These are phyloP conservation scores for Bembecia ichneumoniformis DNA, from an alignment of 2,888 invertebrate species.

Conservation along the genomic window DNA sequence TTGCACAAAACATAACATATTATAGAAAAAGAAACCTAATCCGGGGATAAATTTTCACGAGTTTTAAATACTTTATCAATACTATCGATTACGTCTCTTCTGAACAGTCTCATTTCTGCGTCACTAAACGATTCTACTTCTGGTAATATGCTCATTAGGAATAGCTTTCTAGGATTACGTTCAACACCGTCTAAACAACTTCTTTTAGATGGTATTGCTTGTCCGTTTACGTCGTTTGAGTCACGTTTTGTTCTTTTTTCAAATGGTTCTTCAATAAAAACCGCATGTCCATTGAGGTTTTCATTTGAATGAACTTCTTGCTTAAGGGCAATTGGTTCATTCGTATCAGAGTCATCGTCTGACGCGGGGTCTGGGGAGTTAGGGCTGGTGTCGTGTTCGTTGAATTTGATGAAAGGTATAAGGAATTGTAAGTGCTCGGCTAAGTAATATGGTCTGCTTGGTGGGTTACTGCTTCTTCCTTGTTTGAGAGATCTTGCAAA, in stretches of 20 bases:
- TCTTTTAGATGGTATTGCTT: not conserved
- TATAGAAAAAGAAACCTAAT: too few species aligned
- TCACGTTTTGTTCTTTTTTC: not conserved
- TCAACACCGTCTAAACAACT: not conserved
- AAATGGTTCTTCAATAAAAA: not conserved
- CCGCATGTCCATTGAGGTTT: not conserved
- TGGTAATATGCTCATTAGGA: not conserved
- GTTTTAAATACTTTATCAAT: not conserved
- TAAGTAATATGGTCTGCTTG: conserved; percentile 20
- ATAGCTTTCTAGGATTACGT: not conserved
- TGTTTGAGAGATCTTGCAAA: conserved; percentile 22
- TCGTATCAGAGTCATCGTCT: conserved; percentile 8
- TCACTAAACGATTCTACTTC: not conserved
- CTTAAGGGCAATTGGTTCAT: not conserved
- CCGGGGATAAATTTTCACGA: not conserved
- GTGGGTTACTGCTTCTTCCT: conserved; percentile 14
- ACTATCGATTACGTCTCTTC: not conserved
- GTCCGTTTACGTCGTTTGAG: not conserved
- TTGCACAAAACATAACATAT: too few species aligned
- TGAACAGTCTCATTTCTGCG: not conserved
- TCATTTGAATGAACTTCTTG: not conserved
- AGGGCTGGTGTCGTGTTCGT: conserved; percentile 2
- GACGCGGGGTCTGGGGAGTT: not conserved
- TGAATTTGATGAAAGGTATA: conserved; percentile 15
- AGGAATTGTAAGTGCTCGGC: conserved; percentile 20